Percentiles rank a stretch among this genome's conserved stretches.
Evolutionary conservation across 2,797 vertebrate genomes (phyloP).

Genomic region (Gallinago solitaria): DNA sequence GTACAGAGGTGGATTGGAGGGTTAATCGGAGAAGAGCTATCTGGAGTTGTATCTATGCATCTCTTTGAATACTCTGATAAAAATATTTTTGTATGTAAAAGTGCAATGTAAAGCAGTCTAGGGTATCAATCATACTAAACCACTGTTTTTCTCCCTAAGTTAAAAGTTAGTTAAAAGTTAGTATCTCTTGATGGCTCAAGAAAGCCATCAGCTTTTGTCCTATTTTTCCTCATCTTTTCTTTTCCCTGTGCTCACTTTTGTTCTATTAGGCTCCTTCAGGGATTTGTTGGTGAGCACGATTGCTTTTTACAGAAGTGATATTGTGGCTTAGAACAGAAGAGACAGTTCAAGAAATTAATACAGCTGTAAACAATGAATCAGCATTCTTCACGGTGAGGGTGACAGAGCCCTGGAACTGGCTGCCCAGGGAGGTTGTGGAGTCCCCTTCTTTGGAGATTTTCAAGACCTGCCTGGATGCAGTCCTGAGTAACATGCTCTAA

Average conservation of each 20-base stretch:
- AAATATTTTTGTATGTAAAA: background rate
- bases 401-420: too few relatives aligned
- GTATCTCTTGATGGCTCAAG: background rate
- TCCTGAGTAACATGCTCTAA: too few relatives aligned
- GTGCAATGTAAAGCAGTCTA: background rate
- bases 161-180: background rate
- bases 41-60: background rate
- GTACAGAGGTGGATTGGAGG: background rate
- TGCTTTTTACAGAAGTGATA: background rate
- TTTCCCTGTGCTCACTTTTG: background rate
- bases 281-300: fast-evolving
- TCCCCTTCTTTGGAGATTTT: too few relatives aligned
- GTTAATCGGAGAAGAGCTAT: background rate
- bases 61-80: background rate
- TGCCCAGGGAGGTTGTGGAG: too few relatives aligned
- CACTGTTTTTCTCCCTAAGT: background rate
- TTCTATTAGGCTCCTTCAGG: background rate
- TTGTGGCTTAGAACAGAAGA: background rate
- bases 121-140: background rate
- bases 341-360: background rate
- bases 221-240: background rate
- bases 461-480: too few relatives aligned
- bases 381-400: too few relatives aligned
- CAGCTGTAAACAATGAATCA: background rate
- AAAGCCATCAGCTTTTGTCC: background rate